Evolutionary conservation across 2,888 invertebrate species (phyloP), one percentile per base, ranked within the genome.

Genomic region (Conomelus anceps): DNA sequence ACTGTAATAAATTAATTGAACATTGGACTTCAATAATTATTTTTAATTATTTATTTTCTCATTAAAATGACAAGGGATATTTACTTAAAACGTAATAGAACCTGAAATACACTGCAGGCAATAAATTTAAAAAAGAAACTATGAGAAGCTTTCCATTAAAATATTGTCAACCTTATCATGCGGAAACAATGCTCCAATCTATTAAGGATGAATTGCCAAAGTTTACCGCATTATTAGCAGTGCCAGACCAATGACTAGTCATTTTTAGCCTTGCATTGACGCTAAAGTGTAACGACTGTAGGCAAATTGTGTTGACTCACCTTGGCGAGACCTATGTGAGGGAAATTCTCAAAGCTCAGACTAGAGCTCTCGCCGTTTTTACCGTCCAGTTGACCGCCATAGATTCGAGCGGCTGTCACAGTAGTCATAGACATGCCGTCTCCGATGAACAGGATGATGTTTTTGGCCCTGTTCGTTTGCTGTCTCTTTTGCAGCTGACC

Each of bases 361-460:
- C 94, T 93, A 22, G 95, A 93, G 91, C 97, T 96, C 93, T 97
- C 97, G 0, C 97, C 97, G 17, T 94, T 91, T 3, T 93, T 93
- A 0, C 93, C 93, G 0, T 94, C 93, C 90, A 94, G 92, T 92
- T 96, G 96, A 0, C 97, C 97, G 17, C 96, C 93, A 91, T 96
- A 95, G 0, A 95, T 95, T 91, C 98, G 94, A 0, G 97, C 95
- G 0, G 97, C 97, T 0, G 97, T 96, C 22, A 97, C 93, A 0
- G 98, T 98, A 0, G 97, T 95, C 88, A 98, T 94, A 24, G 97
- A 97, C 97, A 98, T 97, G 0, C 98, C 98, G 92, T 98, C 98
- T 0, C 98, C 98, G n/a, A 98, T 94, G 92, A 98, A 97, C 89
- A 98, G 92, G 89, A 98, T 97, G 0, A 97, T 94, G 93, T 98